Evolutionary conservation across 1,140 invertebrate genomes (phyloP), one percentile per base, ranked within the genome.

Genomic region (Acromyrmex charruanus): DNA sequence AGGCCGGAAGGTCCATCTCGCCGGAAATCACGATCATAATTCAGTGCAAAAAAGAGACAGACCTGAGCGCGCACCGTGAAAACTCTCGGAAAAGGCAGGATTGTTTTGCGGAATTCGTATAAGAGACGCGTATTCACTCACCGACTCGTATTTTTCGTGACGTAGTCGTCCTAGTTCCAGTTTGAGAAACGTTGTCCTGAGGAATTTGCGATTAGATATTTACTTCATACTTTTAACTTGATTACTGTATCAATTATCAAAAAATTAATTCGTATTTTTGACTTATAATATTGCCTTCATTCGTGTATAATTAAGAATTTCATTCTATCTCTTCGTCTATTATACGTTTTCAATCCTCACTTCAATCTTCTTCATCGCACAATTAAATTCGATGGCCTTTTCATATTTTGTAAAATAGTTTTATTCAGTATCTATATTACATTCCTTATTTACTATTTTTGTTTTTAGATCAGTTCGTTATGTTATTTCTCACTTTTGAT

Each of bases 1-100:
- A 93, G 88, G 80, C 90, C 93, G 93, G 93, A 94, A 94, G 93
- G 93, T 93, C 92, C 92, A 90, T 91, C 92, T 91, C 91, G 87
- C 90, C 92, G 92, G 93, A 94, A 94, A 94, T 94, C 91, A 92
- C 89, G 89, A 85, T 71, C 77, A 93, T 94, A 94, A 93, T 91
- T 92, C 90, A 92, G 80, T 18, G 53, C 31, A 35, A 31, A 10
- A 69, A n/a, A 16, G 39, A 77, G 81, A 77, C 31, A 5, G 66
- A 53, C 6, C 12, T 53, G 51, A n/a, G 87, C 61, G 72, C 77
- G 59, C 75, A 55, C 21, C 69, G 31, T 65, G 61, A 21, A 63
- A 59, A 82, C 25, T 74, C 58, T 53, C 21, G 39, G 44, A 53
- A 81, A 53, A 35, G 77, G n/a, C 18, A 18, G 16, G 3, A n/a